These are phyloP conservation scores for Alviniconcha strummeri DNA, from an alignment of 2,888 invertebrate genomes.

Conservation along the genomic window DNA sequence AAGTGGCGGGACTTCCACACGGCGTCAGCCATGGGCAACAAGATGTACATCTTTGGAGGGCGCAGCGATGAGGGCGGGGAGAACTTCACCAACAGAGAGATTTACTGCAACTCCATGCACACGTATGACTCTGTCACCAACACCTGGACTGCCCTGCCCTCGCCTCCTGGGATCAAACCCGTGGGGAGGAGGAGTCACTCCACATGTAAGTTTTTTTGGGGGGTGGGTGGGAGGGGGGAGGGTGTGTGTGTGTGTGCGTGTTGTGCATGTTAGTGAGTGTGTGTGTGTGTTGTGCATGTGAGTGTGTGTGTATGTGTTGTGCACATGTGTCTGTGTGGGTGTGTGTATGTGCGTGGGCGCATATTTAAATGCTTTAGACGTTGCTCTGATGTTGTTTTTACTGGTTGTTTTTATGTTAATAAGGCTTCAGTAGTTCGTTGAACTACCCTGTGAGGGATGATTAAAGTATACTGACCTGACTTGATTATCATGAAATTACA, in stretches of 20 bases:
- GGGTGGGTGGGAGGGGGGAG: too few relatives aligned
- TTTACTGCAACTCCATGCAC: conserved; percentile 85
- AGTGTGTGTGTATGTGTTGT: neutral
- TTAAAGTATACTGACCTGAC: too few relatives aligned
- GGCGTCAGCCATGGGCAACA: conserved; percentile 83
- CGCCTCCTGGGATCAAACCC: conserved; percentile 80
- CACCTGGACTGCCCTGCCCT: conserved; percentile 80
- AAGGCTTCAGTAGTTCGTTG: neutral
- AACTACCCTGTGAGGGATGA: too few relatives aligned
- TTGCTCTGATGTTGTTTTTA: too few relatives aligned
- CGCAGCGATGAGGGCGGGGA: conserved; percentile 84
- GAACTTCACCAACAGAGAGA: conserved; percentile 81
- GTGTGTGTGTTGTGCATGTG: neutral
- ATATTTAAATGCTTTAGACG: too few relatives aligned
- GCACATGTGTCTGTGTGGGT: neutral
- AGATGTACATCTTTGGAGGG: conserved; percentile 94
- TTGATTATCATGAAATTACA: too few relatives aligned
- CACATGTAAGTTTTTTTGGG: conserved; percentile 81
- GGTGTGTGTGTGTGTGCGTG: neutral
- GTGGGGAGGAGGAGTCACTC: conserved; percentile 92
- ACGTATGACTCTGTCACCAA: conserved; percentile 82
- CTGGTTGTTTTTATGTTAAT: neutral
- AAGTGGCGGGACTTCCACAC: conserved; percentile 91
- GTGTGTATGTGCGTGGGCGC: neutral
- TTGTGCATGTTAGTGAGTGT: neutral